These are phyloP conservation scores for Lanistes nyassanus DNA, from an alignment of 1,140 invertebrate genomes.

Conservation along the genomic window DNA sequence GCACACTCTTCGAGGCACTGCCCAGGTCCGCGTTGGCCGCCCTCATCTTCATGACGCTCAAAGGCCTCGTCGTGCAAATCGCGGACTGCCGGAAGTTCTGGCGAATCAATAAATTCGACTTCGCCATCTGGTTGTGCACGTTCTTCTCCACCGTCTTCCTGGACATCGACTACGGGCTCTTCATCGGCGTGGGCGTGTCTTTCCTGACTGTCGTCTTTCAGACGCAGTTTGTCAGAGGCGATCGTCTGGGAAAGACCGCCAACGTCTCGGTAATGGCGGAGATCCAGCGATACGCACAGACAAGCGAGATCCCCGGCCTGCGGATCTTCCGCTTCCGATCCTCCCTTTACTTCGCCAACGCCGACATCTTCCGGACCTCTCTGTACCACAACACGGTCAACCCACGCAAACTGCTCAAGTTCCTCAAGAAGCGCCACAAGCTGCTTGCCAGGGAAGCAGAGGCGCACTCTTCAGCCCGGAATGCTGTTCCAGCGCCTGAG, in stretches of 20 bases:
- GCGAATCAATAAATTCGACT: slow-evolving; percentile 60
- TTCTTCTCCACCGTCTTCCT: slow-evolving; percentile 58
- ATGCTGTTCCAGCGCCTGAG: too few relatives aligned
- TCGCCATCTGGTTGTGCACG: slow-evolving; percentile 60
- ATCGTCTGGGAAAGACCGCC: slow-evolving; percentile 38
- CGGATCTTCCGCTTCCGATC: slow-evolving; percentile 68
- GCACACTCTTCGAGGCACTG: slow-evolving; percentile 61
- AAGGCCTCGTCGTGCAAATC: slow-evolving; percentile 60
- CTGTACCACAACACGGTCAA: slow-evolving; percentile 53
- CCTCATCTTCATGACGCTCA: slow-evolving; percentile 60
- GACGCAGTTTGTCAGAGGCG: slow-evolving; percentile 55
- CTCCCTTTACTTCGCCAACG: slow-evolving; percentile 68
- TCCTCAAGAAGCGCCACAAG: slow-evolving; percentile 52
- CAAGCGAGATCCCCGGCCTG: slow-evolving; percentile 54
- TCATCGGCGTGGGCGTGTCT: slow-evolving; percentile 57
- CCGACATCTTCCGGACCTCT: slow-evolving; percentile 64
- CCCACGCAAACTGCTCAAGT: slow-evolving; percentile 51
- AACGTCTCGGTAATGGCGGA: slow-evolving; percentile 26
- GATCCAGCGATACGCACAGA: slow-evolving; percentile 27
- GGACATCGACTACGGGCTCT: slow-evolving; percentile 59
- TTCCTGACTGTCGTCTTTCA: slow-evolving; percentile 60
- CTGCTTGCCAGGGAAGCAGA: slow-evolving; percentile 24
- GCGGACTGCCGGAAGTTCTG: slow-evolving; percentile 54
- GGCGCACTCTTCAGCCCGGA: too few relatives aligned
- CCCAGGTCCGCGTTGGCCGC: slow-evolving; percentile 65